Conservation (phyloP, 2,113 vertebrate species). For the Lycocorax pyrrhopterus region DNA sequence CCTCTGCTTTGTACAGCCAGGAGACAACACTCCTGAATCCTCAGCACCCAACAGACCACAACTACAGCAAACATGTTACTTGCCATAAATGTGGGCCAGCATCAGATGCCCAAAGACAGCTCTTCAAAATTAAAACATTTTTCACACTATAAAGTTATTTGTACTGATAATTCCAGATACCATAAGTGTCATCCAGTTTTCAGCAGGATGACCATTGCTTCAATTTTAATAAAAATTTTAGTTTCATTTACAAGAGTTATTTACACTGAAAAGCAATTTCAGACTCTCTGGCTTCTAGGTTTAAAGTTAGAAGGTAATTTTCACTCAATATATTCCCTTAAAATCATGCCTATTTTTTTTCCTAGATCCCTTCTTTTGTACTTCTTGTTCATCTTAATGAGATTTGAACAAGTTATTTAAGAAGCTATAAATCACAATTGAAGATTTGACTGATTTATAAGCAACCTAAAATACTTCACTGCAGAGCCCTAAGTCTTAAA, state of each 20-base stretch:
- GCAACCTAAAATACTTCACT: neutral
- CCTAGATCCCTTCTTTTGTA: neutral
- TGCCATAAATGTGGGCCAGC: neutral
- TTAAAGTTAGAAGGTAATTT: neutral
- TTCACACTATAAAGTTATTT: neutral
- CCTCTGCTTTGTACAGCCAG: neutral
- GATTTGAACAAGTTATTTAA: neutral
- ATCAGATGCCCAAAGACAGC: neutral
- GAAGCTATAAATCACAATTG: neutral
- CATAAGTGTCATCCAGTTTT: neutral
- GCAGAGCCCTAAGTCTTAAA: neutral
- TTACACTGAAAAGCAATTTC: neutral
- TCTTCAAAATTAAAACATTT: neutral
- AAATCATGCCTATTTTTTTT: neutral
- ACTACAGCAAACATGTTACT: accelerated
- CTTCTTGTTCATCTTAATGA: neutral
- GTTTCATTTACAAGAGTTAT: neutral
- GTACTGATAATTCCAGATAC: neutral
- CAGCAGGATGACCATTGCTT: neutral
- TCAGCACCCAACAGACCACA: neutral
- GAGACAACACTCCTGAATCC: neutral
- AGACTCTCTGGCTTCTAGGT: neutral
- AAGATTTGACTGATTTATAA: neutral
- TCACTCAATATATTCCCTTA: neutral
- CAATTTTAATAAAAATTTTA: neutral